Conservation (phyloP, 30 jellyfish, hydroid and myxozoan genomes). For the Chironex yamaguchii region DNA sequence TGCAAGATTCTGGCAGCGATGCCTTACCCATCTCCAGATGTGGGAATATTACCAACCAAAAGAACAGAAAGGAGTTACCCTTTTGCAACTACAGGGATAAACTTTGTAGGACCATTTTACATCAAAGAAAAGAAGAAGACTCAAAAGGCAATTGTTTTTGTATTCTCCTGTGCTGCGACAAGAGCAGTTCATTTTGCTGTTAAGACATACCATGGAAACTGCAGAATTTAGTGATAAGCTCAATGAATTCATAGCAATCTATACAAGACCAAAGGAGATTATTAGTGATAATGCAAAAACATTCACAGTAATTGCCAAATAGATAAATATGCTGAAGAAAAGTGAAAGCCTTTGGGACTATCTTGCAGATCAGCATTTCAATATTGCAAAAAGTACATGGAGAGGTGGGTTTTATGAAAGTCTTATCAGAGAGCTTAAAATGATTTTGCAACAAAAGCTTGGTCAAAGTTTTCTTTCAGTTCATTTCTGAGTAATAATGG, state of each 20-base stretch:
- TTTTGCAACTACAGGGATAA: slow-evolving; percentile 24
- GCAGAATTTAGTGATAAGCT: slow-evolving; percentile 38
- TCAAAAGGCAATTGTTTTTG: slow-evolving; percentile 4
- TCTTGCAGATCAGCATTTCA: slow-evolving; percentile 17
- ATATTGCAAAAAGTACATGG: not conserved
- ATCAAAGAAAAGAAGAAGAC: not conserved
- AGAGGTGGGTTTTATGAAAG: no score
- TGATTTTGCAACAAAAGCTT: no score
- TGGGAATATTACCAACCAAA: slow-evolving; percentile 25
- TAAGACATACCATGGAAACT: slow-evolving; percentile 10
- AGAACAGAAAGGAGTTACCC: slow-evolving; percentile 21
- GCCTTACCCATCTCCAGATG: slow-evolving; percentile 44
- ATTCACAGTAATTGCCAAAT: slow-evolving; percentile 55
- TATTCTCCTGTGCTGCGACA: slow-evolving; percentile 14
- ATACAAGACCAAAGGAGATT: slow-evolving; percentile 58
- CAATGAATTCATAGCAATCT: slow-evolving; percentile 32
- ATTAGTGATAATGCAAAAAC: slow-evolving; percentile 68
- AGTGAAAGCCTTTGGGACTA: slow-evolving; percentile 48
- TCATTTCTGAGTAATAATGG: no score
- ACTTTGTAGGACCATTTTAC: slow-evolving; percentile 5
- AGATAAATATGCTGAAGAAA: slow-evolving; percentile 6
- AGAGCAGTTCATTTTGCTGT: slow-evolving; percentile 51
- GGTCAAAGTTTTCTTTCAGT: no score
- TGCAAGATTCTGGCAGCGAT: slow-evolving; percentile 56
- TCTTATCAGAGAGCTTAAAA: no score